Percentiles rank a stretch among this genome's conserved stretches.
Evolutionary conservation across 1,140 invertebrate genomes (phyloP).

Genomic region (Heliconius melpomene): DNA sequence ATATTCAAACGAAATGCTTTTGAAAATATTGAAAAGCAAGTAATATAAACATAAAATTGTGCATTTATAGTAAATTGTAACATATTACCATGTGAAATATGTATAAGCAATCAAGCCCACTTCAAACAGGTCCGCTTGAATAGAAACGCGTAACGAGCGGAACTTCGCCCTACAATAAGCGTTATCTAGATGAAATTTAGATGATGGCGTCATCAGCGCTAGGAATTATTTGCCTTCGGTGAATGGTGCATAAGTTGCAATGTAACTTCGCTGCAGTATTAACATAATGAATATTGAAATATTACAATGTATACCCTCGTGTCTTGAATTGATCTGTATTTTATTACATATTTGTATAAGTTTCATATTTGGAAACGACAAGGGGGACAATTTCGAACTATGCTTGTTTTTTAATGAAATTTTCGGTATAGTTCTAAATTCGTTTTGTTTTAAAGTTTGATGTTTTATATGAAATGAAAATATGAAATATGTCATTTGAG

Average conservation of each 20-base stretch:
- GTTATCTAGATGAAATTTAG: conserved; percentile 37
- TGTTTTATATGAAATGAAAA: background rate
- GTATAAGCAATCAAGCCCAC: conserved; percentile 56
- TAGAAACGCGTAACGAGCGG: conserved; percentile 52
- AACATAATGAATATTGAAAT: conserved; percentile 8
- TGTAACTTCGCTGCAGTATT: conserved; percentile 10
- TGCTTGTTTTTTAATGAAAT: no score
- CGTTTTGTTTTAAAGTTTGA: no score
- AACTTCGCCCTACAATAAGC: conserved; percentile 41
- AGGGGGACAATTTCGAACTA: no score
- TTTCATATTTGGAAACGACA: no score
- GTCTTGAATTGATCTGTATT: background rate
- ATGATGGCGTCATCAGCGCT: conserved; percentile 35
- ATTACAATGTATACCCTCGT: background rate
- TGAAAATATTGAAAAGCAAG: conserved; percentile 17
- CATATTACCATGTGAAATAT: conserved; percentile 51
- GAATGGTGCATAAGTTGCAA: conserved; percentile 22
- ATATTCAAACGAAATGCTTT: no score
- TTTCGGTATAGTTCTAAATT: no score
- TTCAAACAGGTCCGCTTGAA: conserved; percentile 54
- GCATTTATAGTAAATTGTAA: conserved; percentile 38
- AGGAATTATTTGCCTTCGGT: conserved; percentile 22
- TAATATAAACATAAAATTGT: conserved; percentile 4
- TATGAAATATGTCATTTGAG: background rate
- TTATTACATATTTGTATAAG: background rate